These are phyloP conservation scores for Habropoda laboriosa DNA, from an alignment of 1,140 invertebrate genomes.

Conservation along the genomic window DNA sequence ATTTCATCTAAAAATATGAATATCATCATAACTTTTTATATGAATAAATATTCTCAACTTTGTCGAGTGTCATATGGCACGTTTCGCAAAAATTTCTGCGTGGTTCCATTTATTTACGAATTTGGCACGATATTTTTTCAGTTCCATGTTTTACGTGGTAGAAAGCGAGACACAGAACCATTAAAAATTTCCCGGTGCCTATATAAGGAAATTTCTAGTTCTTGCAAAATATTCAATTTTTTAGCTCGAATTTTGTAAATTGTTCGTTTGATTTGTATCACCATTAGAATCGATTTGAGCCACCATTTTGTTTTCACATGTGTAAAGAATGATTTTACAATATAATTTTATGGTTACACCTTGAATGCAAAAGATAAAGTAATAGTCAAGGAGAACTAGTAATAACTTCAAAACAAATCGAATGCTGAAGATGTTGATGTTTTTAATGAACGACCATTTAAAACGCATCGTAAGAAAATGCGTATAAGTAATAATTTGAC, in stretches of 20 bases:
- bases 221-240: background rate
- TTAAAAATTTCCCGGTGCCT: background rate
- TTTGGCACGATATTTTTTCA: background rate
- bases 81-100: background rate
- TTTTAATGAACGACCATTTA: background rate
- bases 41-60: background rate
- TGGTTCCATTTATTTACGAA: background rate
- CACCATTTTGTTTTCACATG: constrained; percentile 63
- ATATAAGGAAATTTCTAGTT: background rate
- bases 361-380: background rate
- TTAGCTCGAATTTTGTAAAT: background rate
- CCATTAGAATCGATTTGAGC: constrained; percentile 55
- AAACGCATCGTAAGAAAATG: background rate
- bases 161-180: background rate
- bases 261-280: constrained; percentile 41
- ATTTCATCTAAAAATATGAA: background rate
- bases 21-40: background rate
- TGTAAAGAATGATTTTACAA: constrained; percentile 33
- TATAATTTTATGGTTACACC: background rate
- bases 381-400: background rate
- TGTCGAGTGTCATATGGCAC: background rate
- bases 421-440: background rate
- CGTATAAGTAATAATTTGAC: background rate
- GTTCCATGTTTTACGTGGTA: background rate
- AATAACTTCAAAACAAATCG: background rate